Percentiles rank a stretch among this genome's conserved stretches.
These are phyloP conservation scores for Rhabdophis nuchalis DNA, from an alignment of 2,797 vertebrate genomes.

Conservation along the genomic window DNA sequence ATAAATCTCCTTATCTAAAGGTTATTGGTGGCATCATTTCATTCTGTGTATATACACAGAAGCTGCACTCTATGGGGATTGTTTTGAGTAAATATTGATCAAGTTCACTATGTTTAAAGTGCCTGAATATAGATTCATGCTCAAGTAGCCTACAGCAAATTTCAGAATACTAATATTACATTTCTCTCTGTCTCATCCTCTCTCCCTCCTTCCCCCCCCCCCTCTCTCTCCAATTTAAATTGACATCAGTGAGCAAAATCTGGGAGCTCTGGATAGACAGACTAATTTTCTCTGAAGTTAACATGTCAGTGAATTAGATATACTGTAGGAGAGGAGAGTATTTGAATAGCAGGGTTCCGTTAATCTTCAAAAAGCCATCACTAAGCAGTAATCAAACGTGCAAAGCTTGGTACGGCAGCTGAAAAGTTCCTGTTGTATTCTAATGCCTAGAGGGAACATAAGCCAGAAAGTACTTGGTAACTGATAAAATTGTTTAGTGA, in stretches of 20 bases:
- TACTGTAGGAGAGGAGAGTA: slow-evolving; percentile 8
- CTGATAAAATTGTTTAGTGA: slow-evolving; percentile 30
- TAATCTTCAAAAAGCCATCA: slow-evolving; percentile 33
- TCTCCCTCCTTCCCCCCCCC: neutral
- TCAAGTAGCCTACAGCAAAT: neutral
- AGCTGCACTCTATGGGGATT: neutral
- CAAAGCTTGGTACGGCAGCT: slow-evolving; percentile 5
- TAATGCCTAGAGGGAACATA: slow-evolving; percentile 18
- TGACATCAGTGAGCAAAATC: slow-evolving; percentile 19
- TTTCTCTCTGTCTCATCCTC: neutral
- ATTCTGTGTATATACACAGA: neutral
- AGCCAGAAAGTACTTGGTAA: slow-evolving; percentile 19
- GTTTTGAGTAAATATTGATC: neutral
- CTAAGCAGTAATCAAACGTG: slow-evolving; percentile 12
- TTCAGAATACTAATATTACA: slow-evolving; percentile 2
- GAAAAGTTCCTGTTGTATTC: slow-evolving; percentile 27
- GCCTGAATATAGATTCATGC: neutral
- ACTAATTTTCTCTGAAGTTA: slow-evolving; percentile 32
- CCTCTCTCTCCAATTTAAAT: neutral
- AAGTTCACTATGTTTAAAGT: neutral
- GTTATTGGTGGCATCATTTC: neutral
- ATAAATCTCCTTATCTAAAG: neutral
- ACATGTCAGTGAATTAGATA: slow-evolving; percentile 51
- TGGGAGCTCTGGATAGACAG: slow-evolving; percentile 24
- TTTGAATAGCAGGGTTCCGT: slow-evolving; percentile 43